These are phyloP conservation scores for Rhineura floridana DNA, from an alignment of 2,113 vertebrate species.

Conservation along the genomic window DNA sequence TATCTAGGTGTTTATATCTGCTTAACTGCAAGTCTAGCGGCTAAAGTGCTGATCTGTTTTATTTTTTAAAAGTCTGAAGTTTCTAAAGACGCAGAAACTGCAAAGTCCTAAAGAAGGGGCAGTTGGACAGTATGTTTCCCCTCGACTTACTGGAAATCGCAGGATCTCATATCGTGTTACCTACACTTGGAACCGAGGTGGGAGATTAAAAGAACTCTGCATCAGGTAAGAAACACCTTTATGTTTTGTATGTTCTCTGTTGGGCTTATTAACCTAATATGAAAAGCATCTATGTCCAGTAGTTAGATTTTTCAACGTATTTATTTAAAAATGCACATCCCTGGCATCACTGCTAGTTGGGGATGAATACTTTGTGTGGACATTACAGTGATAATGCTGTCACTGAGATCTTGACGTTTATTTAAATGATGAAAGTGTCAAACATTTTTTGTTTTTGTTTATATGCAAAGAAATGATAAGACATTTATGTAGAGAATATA, in stretches of 20 bases:
- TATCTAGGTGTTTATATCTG: background rate
- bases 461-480: too few species aligned
- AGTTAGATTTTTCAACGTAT: background rate
- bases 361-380: background rate
- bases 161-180: slow-evolving; percentile 55
- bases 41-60: slow-evolving; percentile 2
- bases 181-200: slow-evolving; percentile 74
- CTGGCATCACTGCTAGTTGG: background rate
- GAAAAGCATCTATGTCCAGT: background rate
- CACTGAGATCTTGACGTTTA: background rate
- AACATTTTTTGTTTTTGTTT: too few species aligned
- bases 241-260: background rate
- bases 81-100: slow-evolving; percentile 40
- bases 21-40: background rate
- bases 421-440: background rate
- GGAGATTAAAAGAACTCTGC: slow-evolving; percentile 79
- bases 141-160: background rate
- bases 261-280: background rate
- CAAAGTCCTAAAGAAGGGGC: background rate
- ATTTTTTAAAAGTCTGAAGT: slow-evolving; percentile 50
- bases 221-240: slow-evolving; percentile 75
- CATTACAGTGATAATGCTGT: background rate
- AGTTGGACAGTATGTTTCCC: slow-evolving; percentile 5
- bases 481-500: too few species aligned
- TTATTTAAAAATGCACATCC: background rate